Evolutionary conservation across 2,113 vertebrate species (phyloP).

Genomic region (Thamnaconus septentrionalis): DNA sequence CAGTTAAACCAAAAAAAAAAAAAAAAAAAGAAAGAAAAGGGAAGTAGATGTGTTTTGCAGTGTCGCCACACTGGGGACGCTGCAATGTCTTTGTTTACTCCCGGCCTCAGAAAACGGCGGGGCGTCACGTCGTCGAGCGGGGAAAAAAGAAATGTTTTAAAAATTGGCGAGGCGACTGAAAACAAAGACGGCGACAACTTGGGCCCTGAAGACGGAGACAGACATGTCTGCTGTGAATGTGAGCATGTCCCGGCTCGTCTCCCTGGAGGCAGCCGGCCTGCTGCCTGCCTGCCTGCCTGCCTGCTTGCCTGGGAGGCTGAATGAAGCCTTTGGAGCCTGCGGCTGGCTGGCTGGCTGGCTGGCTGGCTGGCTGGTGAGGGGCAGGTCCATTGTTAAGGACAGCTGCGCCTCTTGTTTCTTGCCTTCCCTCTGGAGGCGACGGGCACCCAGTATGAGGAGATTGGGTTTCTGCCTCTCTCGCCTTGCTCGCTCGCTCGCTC

Average conservation of each 20-base stretch:
- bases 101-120: too few species aligned
- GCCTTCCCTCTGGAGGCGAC: constrained; percentile 70
- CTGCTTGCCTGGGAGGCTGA: constrained; percentile 61
- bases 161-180: neutral
- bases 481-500: constrained; percentile 9
- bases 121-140: too few species aligned
- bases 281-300: constrained; percentile 26
- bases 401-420: constrained; percentile 78
- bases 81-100: too few species aligned
- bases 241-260: constrained; percentile 62
- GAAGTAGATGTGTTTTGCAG: too few species aligned
- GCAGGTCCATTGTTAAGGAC: constrained; percentile 76
- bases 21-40: too few species aligned
- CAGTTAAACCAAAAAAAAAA: too few species aligned
- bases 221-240: constrained; percentile 50
- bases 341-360: too few species aligned
- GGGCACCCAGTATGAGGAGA: constrained; percentile 73
- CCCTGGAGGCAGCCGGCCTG: constrained; percentile 43
- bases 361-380: constrained; percentile 50
- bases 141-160: too few species aligned
- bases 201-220: constrained; percentile 23
- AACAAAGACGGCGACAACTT: constrained; percentile 2
- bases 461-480: constrained; percentile 71
- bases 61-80: too few species aligned
- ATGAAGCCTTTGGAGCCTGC: constrained; percentile 70